Percentiles rank a stretch among this genome's conserved stretches.
Conservation (phyloP, 2,888 invertebrate genomes). For the Macrophya annulata region DNA sequence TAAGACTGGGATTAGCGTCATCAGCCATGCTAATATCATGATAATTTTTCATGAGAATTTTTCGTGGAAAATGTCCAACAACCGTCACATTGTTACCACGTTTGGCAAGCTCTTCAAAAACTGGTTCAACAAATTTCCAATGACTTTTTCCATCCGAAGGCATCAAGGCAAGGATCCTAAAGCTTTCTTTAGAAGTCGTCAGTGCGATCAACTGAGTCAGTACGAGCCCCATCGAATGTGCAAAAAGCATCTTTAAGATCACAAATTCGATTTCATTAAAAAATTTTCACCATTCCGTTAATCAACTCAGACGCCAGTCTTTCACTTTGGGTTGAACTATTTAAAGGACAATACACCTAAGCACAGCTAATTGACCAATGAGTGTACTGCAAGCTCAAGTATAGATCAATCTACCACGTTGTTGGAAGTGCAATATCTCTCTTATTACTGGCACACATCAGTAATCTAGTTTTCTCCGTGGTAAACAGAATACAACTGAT, state of each 20-base stretch:
- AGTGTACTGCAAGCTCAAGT: not conserved
- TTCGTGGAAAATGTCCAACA: constrained; percentile 41
- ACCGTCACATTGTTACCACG: constrained; percentile 50
- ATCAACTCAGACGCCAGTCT: not conserved
- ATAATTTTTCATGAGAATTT: constrained; percentile 31
- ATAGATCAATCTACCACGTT: not conserved
- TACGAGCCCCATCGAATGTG: not conserved
- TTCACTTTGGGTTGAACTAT: not conserved
- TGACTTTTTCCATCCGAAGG: constrained; percentile 45
- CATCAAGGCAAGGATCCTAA: constrained; percentile 46
- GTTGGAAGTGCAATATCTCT: not conserved
- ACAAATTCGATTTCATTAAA: not conserved
- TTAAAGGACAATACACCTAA: not conserved
- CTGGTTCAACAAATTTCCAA: constrained; percentile 36
- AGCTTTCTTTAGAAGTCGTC: not conserved
- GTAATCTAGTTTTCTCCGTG: not conserved
- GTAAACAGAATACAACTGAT: not conserved
- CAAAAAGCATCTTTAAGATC: not conserved
- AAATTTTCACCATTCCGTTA: not conserved
- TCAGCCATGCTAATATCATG: constrained; percentile 50
- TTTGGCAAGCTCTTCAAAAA: constrained; percentile 50
- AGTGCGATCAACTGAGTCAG: not conserved
- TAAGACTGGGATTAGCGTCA: not conserved
- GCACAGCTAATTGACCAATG: not conserved
- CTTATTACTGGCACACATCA: not conserved